These are phyloP conservation scores for Nycticryphes semicollaris DNA, from an alignment of 2,113 vertebrate species.

Conservation along the genomic window DNA sequence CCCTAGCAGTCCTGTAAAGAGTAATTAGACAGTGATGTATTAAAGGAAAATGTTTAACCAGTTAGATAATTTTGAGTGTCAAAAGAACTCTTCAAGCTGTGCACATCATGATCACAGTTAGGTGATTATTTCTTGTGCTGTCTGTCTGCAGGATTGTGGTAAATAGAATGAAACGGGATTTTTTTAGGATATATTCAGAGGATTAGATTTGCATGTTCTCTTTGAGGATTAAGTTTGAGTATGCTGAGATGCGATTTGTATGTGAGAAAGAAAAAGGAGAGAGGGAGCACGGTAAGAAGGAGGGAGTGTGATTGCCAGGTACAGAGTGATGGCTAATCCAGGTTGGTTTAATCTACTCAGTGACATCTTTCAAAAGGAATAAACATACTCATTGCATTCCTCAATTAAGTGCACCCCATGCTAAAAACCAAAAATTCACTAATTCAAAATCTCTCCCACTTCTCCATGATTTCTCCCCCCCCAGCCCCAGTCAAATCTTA, in stretches of 20 bases:
- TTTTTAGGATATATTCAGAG: neutral
- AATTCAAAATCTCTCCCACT: neutral
- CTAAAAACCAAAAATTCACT: neutral
- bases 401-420: neutral
- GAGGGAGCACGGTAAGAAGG: neutral
- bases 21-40: neutral
- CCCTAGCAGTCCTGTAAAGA: neutral
- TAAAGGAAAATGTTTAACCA: neutral
- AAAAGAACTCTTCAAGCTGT: constrained; percentile 3
- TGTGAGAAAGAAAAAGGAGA: neutral
- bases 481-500: neutral
- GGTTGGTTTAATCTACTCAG: neutral
- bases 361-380: neutral
- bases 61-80: neutral
- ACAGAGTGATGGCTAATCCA: neutral
- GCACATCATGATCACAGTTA: neutral
- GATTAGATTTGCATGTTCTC: neutral
- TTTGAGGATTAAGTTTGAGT: neutral
- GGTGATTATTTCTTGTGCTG: neutral
- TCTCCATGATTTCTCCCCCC: neutral
- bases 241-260: neutral
- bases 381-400: neutral
- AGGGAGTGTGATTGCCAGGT: neutral
- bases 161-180: neutral
- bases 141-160: neutral